Percentiles rank a stretch among this genome's conserved stretches.
These are phyloP conservation scores for Calliphora vomitoria DNA, from an alignment of 2,888 invertebrate species.

Conservation along the genomic window DNA sequence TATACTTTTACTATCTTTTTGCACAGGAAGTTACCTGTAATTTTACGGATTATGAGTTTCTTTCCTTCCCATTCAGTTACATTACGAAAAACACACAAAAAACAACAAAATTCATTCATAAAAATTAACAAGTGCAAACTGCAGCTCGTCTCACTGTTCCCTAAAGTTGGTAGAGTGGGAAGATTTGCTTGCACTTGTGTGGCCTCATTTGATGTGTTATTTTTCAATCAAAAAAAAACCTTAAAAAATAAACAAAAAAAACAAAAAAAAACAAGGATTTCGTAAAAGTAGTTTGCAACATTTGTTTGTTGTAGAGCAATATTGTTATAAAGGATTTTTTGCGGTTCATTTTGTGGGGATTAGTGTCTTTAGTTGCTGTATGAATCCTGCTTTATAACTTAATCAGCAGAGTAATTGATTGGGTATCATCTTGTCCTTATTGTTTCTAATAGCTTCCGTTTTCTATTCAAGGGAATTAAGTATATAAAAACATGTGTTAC, in stretches of 20 bases:
- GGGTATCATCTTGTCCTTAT: constrained; percentile 31
- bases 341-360: constrained; percentile 70
- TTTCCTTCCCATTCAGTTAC: constrained; percentile 46
- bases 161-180: constrained; percentile 15
- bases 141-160: constrained; percentile 13
- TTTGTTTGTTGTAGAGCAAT: constrained; percentile 40
- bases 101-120: constrained; percentile 55
- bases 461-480: constrained; percentile 1
- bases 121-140: constrained; percentile 64
- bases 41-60: constrained; percentile 72
- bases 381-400: constrained; percentile 46
- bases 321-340: constrained; percentile 54
- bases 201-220: constrained; percentile 71
- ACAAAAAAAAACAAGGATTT: neutral
- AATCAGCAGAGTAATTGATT: constrained; percentile 51
- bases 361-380: constrained; percentile 40
- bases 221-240: constrained; percentile 49
- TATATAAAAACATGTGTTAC: constrained; percentile 28
- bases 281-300: constrained; percentile 45
- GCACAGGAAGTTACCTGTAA: constrained; percentile 73
- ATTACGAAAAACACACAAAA: neutral
- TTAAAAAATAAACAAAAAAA: too few relatives aligned
- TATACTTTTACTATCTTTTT: constrained; percentile 43
- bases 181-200: constrained; percentile 70
- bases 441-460: constrained; percentile 60